Base-by-base conservation (phyloP, 2,113 vertebrate genomes). In the Malurus alboscapulatus region DNA sequence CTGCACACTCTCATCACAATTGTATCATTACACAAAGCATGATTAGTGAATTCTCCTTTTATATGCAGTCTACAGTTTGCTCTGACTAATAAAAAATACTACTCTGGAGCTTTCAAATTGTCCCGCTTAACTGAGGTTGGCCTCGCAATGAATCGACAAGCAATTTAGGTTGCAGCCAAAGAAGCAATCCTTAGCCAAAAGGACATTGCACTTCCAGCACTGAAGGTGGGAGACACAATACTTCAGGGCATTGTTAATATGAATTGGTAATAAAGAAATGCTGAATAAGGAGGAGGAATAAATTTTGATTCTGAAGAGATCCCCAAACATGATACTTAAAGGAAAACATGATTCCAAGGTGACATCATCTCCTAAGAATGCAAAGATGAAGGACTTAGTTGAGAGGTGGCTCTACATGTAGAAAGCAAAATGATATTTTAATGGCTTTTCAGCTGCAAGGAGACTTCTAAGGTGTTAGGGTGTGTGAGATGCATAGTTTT, bases 201-300 rank as follows among this genome's bases (percentile, higher is more conserved):
- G 20, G 36, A 85, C 26, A 16, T 16, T 69, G 13, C 12, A 47
- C 72, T 82, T 72, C 20, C 26, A 67, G 0, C 0, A 0, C 36
- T 78, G 74, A 27, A 81, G 27, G 30, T 66, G 44, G 42, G 25
- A 87, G 16, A 59, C 4, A 68, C 8, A 59, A 18, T 34, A 29
- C 40, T 87, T 68, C 59, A 53, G 53, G 2, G 0, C 40, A 68
- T 76, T 68, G 45, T 68, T 68, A 68, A n/a, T 53, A 24, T 68
- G 25, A 75, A 54, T 14, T 6, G 3, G 32, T 17, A 59, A 73
- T 47, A 58, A 87, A 75, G 17, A 87, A 84, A 58, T 16, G 1
- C 29, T 29, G 26, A 79, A 44, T 34, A 77, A 80, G 11, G 27
- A 87, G 22, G 9, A 85, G 19, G n/a, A 36, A 77, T 20, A 72